phyloP scores from a whole-genome alignment of 2,113 vertebrate species.

The Anolis sagrei region DNA sequence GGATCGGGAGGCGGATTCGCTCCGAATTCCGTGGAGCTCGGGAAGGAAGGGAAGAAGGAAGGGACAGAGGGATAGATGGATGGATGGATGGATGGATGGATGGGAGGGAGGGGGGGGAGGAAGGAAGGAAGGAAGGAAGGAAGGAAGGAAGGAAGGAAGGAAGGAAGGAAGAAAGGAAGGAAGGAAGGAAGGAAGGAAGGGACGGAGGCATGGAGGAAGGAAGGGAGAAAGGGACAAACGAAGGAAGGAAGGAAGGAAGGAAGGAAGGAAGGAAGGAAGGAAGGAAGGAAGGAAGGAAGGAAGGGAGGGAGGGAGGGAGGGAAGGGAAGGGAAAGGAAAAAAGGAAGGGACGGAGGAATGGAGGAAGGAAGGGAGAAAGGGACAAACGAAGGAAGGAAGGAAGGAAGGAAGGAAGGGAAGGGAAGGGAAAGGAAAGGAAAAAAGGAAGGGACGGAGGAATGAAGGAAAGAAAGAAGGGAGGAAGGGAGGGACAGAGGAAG shows the following conservation, averaged over 20 bases:
- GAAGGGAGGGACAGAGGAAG: too few relatives aligned
- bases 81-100: too few relatives aligned
- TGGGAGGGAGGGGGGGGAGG: accelerated
- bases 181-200: background rate
- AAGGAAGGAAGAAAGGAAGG: background rate
- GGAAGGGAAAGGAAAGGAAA: too few relatives aligned
- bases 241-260: too few relatives aligned
- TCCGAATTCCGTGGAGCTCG: too few relatives aligned
- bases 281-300: background rate
- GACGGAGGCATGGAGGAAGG: background rate
- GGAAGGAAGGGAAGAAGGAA: too few relatives aligned
- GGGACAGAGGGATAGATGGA: too few relatives aligned
- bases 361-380: background rate
- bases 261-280: background rate
- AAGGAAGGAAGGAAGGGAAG: background rate
- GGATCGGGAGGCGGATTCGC: too few relatives aligned
- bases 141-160: background rate
- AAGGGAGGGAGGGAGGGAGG: background rate
- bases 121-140: background rate
- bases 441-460: too few relatives aligned
- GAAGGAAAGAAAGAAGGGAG: too few relatives aligned
- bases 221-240: background rate
- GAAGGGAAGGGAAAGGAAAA: accelerated
- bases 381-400: background rate
- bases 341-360: background rate